These are phyloP conservation scores for Furcifer pardalis DNA, from an alignment of 2,797 vertebrate species.

Conservation along the genomic window DNA sequence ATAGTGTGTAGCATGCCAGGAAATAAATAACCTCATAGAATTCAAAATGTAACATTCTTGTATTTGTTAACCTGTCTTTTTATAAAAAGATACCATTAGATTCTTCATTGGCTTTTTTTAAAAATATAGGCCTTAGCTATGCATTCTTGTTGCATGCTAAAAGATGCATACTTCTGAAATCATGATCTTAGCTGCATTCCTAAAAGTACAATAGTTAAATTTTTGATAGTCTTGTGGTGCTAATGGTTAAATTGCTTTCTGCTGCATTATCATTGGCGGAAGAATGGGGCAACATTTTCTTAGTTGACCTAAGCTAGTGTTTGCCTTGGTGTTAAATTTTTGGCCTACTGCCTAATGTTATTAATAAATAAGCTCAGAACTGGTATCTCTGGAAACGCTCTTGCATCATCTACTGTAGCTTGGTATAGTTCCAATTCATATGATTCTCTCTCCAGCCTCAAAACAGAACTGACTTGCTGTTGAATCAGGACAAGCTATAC, in stretches of 20 bases:
- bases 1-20: background rate
- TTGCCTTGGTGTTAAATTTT: background rate
- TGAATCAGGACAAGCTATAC: background rate
- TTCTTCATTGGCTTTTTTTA: too few relatives aligned
- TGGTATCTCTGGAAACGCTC: background rate
- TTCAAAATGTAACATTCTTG: too few relatives aligned
- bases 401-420: background rate
- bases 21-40: too few relatives aligned
- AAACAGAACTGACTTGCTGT: background rate
- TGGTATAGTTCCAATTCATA: background rate
- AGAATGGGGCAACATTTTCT: background rate
- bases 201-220: background rate
- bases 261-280: background rate
- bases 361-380: background rate
- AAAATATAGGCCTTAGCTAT: background rate
- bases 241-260: background rate
- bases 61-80: too few relatives aligned
- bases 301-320: background rate
- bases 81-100: too few relatives aligned
- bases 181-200: background rate
- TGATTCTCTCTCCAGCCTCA: background rate
- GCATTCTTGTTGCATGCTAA: background rate
- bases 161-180: background rate
- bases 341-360: background rate
- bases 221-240: background rate